Conservation (phyloP, 2,888 invertebrate genomes). For the Clostera curtula region DNA sequence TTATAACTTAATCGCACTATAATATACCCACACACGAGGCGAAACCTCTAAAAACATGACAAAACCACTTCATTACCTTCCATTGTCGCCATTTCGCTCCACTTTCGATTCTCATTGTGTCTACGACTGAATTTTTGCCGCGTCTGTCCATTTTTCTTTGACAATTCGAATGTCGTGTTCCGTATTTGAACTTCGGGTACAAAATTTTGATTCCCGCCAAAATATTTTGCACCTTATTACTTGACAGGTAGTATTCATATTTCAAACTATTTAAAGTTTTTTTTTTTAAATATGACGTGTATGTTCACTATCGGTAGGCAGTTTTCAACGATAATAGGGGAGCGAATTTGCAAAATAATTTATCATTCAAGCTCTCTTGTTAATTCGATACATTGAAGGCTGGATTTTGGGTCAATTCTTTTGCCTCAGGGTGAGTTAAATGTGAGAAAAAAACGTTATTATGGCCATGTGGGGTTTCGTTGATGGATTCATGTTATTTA, state of each 20-base stretch:
- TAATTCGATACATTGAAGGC: slow-evolving; percentile 55
- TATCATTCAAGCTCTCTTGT: slow-evolving; percentile 58
- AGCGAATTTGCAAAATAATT: slow-evolving; percentile 45
- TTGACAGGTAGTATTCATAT: too few species aligned
- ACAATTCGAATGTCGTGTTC: slow-evolving; percentile 15
- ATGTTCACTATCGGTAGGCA: slow-evolving; percentile 12
- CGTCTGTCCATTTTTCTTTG: slow-evolving; percentile 17
- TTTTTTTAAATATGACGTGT: slow-evolving; percentile 3
- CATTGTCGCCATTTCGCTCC: slow-evolving; percentile 57
- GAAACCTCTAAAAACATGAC: slow-evolving; percentile 47
- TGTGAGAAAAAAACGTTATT: slow-evolving; percentile 39
- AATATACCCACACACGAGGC: slow-evolving; percentile 57
- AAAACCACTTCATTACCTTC: slow-evolving; percentile 47
- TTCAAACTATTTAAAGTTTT: too few species aligned
- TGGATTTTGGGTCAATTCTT: slow-evolving; percentile 43
- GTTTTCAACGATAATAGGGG: slow-evolving; percentile 29
- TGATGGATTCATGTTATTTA: slow-evolving; percentile 29
- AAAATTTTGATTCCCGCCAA: slow-evolving; percentile 4
- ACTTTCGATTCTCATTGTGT: slow-evolving; percentile 48
- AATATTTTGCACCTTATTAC: too few species aligned
- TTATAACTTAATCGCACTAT: slow-evolving; percentile 64
- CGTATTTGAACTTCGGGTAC: slow-evolving; percentile 15
- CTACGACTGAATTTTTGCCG: slow-evolving; percentile 21
- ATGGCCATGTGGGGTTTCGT: slow-evolving; percentile 20
- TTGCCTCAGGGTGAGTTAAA: slow-evolving; percentile 30